Base-by-base conservation (phyloP, 2,113 vertebrate genomes). In the Solea solea region DNA sequence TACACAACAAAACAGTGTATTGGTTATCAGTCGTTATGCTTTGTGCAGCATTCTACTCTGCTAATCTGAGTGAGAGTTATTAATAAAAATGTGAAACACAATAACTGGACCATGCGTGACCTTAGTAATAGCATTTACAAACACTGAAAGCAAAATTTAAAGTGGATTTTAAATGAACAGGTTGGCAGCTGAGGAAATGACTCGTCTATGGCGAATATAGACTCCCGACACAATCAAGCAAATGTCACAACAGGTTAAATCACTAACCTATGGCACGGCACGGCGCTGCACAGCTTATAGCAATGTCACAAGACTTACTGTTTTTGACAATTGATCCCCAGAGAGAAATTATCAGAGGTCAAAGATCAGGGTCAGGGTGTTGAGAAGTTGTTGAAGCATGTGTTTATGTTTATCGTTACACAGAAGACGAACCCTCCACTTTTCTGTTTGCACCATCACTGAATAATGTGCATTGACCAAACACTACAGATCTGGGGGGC, bases 221-320 rank as follows among this genome's bases (percentile, higher is more conserved):
- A 40, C 16, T 21, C 42, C 15, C 16, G 48, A 28, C 15, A 25
- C 27, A 49, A 59, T 70, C 70, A 73, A 61, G 46, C 34, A 80
- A 78, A 83, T 80, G 83, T 85, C 83, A 80, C 56, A 60, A 21
- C 49, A 76, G 69, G 75, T 87, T 84, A 81, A 79, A 46, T 78
- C 71, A 51, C 6, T 73, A 82, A 76, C 81, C 80, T 81, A 74
- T 77, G 63, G 64, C 72, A 63, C 51, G 3, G 44, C 58, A 65
- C 51, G 44, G 74, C 56, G 57, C 70, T 63, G 51, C 64, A 54
- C 55, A 34, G 27, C 84, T 77, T 48, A 12, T 34, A 62, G 83
- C 77, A 86, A 81, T 63, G 80, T 87, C 83, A 78, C 40, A 80
- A 28, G 8, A 54, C 53, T 53, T 2, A 51, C 39, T 54, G 49